Evolutionary conservation across 2,888 invertebrate genomes (phyloP).

Genomic region (Onthophagus sagittarius): DNA sequence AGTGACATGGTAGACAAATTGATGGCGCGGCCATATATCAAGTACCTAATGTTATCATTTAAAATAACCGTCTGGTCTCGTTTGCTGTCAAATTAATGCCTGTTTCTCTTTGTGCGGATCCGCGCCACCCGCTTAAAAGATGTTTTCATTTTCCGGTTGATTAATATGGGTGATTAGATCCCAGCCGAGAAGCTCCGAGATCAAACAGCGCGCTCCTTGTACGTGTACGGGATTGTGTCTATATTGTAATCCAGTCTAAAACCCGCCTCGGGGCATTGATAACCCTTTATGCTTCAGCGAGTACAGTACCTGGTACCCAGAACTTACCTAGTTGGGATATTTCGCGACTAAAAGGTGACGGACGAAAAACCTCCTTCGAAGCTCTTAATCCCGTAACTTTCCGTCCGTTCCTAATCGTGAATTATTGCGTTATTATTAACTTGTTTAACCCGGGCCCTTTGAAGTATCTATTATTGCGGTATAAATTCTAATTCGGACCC

Average conservation of each 20-base stretch:
- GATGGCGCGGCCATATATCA: neutral
- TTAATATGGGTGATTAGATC: neutral
- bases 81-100: neutral
- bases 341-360: neutral
- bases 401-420: conserved; percentile 17
- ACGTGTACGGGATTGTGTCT: neutral
- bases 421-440: conserved; percentile 24
- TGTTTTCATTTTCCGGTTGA: neutral
- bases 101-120: neutral
- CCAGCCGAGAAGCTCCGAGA: neutral
- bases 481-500: conserved; percentile 21
- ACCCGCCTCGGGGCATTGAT: neutral
- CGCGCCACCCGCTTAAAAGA: neutral
- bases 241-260: neutral
- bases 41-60: neutral
- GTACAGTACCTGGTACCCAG: neutral
- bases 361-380: neutral
- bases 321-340: neutral
- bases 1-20: neutral
- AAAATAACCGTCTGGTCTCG: neutral
- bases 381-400: conserved; percentile 19
- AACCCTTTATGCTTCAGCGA: neutral
- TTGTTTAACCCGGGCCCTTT: conserved; percentile 20
- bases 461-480: conserved; percentile 25
- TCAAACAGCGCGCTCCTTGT: neutral